A percentile compares a stretch with the other conserved stretches of the same genome.
Conservation (phyloP, 1,140 invertebrate genomes). For the Tetragnatha versicolor region DNA sequence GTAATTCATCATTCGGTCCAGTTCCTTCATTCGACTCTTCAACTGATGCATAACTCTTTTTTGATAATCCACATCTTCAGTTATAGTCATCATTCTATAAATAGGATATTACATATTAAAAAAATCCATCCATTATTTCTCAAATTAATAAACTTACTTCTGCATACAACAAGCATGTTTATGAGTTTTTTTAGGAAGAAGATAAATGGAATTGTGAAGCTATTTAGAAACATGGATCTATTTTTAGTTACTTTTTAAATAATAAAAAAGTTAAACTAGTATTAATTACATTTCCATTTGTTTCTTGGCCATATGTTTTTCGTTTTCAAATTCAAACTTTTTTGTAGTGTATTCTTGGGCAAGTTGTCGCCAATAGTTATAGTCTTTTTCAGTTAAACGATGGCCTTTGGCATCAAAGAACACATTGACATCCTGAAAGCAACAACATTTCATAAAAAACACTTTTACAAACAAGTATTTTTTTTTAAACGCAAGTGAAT, state of each 20-base stretch:
- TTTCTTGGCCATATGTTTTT: slow-evolving; percentile 52
- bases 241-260: neutral
- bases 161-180: too few species aligned
- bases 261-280: neutral
- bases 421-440: slow-evolving; percentile 37
- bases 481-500: too few species aligned
- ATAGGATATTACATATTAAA: neutral
- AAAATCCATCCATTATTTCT: neutral
- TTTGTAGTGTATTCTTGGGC: slow-evolving; percentile 56
- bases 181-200: too few species aligned
- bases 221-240: neutral
- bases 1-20: slow-evolving; percentile 48
- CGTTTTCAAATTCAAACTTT: slow-evolving; percentile 50
- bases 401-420: slow-evolving; percentile 38
- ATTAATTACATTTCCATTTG: slow-evolving; percentile 55
- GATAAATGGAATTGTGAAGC: too few species aligned
- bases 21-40: slow-evolving; percentile 48
- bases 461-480: too few species aligned
- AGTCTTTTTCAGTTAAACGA: slow-evolving; percentile 56
- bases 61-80: slow-evolving; percentile 56
- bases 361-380: slow-evolving; percentile 58
- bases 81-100: slow-evolving; percentile 51
- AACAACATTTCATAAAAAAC: too few species aligned
- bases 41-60: slow-evolving; percentile 53
- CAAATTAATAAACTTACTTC: neutral